phyloP scores from a whole-genome alignment of 2,797 vertebrate genomes.

The Okamejei kenojei region DNA sequence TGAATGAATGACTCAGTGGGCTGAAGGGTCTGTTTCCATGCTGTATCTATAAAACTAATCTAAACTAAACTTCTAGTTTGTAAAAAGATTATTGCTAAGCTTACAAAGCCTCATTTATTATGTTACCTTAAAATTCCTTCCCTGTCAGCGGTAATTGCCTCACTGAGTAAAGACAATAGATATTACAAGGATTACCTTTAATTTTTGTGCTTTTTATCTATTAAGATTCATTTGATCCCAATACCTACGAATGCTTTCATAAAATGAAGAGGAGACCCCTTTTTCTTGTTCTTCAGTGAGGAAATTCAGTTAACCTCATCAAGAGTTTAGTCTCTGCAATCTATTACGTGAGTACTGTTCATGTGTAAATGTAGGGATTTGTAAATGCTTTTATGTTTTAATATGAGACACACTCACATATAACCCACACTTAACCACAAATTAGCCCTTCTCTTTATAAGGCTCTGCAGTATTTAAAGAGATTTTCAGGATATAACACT shows the following conservation, averaged over 20 bases:
- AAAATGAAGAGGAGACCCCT: neutral
- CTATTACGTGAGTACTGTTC: neutral
- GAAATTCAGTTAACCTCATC: conserved; percentile 29
- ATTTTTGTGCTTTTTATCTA: neutral
- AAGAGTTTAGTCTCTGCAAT: conserved; percentile 24
- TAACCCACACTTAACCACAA: conserved; percentile 34
- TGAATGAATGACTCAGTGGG: no score
- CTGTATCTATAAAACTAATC: no score
- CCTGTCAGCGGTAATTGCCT: neutral
- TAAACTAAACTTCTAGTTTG: neutral
- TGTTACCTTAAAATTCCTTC: neutral
- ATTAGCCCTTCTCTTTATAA: conserved; percentile 33
- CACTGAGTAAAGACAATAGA: neutral
- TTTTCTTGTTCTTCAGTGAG: conserved; percentile 25
- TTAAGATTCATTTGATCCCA: neutral
- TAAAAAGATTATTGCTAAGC: neutral
- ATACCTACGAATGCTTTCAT: neutral
- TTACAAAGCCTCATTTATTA: neutral
- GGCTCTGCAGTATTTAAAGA: conserved; percentile 28
- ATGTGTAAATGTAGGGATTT: conserved; percentile 19
- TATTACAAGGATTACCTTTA: no score
- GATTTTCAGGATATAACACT: conserved; percentile 12
- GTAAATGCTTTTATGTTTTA: conserved; percentile 33
- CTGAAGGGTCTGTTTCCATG: no score
- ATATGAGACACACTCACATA: conserved; percentile 25